Evolutionary conservation across 2,113 vertebrate genomes (phyloP).

Genomic region (Muntiacus muntjak): DNA sequence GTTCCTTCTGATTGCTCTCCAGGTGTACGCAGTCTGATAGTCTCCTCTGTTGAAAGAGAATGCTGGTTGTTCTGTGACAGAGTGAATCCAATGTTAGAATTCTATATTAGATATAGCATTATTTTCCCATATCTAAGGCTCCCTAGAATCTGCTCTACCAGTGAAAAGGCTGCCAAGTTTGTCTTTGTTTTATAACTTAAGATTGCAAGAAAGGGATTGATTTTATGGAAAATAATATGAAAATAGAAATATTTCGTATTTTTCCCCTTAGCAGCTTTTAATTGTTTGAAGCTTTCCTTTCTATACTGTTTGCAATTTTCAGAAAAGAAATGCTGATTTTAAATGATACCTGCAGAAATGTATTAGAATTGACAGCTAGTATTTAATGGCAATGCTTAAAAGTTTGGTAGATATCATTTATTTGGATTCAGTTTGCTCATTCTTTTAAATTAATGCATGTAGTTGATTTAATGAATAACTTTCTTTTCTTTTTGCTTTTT

Average conservation of each 20-base stretch:
- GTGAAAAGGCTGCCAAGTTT: not conserved
- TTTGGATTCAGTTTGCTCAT: not conserved
- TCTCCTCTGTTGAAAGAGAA: not conserved
- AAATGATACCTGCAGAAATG: not conserved
- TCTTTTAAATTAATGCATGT: not conserved
- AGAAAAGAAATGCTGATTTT: not conserved
- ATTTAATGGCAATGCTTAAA: not conserved
- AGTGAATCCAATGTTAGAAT: not conserved
- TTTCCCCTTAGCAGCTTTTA: not conserved
- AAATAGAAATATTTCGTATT: not conserved
- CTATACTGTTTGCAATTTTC: not conserved
- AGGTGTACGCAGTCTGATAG: not conserved
- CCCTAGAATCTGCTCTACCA: not conserved
- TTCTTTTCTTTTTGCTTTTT: not conserved
- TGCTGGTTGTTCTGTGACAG: not conserved
- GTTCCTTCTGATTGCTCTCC: not conserved
- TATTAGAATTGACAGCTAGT: not conserved
- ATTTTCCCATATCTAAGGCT: not conserved
- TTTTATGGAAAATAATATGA: not conserved
- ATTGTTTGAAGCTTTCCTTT: not conserved
- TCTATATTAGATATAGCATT: not conserved
- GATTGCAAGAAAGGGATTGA: not conserved
- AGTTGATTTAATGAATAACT: not conserved
- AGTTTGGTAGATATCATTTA: not conserved
- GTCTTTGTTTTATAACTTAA: not conserved